Conservation (phyloP, 2,797 vertebrate species). For the Sebastes iracundus region DNA sequence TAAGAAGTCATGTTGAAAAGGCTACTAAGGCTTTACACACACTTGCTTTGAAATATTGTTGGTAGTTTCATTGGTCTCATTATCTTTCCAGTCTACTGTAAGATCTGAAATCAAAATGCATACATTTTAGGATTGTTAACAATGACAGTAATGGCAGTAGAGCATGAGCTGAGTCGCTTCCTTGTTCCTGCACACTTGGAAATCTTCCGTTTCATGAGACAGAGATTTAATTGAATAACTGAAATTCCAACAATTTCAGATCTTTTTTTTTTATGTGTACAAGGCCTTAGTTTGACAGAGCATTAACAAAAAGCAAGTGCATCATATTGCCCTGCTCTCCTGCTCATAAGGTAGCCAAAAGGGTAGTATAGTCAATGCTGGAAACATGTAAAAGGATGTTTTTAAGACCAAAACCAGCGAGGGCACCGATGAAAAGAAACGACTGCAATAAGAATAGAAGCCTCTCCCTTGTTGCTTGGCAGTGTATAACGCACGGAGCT, state of each 20-base stretch:
- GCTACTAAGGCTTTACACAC: conserved; percentile 64
- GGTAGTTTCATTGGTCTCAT: conserved; percentile 4
- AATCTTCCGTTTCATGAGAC: neutral
- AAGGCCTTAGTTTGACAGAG: conserved; percentile 41
- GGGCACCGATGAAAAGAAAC: conserved; percentile 66
- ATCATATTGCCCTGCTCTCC: conserved; percentile 36
- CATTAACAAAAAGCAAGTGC: conserved; percentile 17
- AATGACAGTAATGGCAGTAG: conserved; percentile 14
- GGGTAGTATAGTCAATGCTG: conserved; percentile 19
- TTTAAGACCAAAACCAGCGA: conserved; percentile 66
- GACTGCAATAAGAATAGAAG: conserved; percentile 61
- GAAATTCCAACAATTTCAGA: neutral
- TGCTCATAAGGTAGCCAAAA: conserved; percentile 33
- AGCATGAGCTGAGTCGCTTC: conserved; percentile 3
- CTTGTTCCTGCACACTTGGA: conserved; percentile 3
- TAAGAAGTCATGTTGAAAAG: conserved; percentile 51
- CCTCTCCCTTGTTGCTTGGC: conserved; percentile 83
- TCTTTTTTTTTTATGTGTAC: neutral
- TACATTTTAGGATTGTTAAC: neutral
- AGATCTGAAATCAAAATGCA: conserved; percentile 7
- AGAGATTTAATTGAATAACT: neutral
- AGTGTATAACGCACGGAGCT: conserved; percentile 85
- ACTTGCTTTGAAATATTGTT: conserved; percentile 22
- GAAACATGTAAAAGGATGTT: conserved; percentile 15
- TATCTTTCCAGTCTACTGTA: neutral